These are phyloP conservation scores for Daphoenositta chrysoptera DNA, from an alignment of 2,113 vertebrate species.

Conservation along the genomic window DNA sequence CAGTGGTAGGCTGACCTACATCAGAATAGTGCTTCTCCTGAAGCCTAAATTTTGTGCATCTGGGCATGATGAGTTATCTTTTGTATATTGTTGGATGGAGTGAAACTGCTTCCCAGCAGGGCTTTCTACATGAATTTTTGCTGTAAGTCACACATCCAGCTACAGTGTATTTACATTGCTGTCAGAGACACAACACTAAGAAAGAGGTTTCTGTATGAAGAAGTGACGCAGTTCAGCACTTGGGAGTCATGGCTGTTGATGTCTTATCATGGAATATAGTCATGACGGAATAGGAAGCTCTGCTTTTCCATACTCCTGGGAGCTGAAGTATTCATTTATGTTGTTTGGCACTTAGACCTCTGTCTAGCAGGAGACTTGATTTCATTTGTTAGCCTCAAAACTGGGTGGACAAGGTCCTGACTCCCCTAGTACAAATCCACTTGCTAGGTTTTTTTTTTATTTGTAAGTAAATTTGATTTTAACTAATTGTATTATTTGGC, in stretches of 20 bases:
- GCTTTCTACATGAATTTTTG: neutral
- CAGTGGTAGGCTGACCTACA: neutral
- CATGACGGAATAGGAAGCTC: too few species aligned
- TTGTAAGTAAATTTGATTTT: too few species aligned
- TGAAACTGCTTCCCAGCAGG: neutral
- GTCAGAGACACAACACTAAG: neutral
- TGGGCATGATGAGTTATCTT: neutral
- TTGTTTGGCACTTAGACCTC: too few species aligned
- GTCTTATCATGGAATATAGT: neutral
- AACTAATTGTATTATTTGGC: too few species aligned
- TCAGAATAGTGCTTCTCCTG: neutral
- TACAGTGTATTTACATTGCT: neutral
- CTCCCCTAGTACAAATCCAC: too few species aligned
- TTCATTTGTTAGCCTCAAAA: too few species aligned
- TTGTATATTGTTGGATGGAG: neutral
- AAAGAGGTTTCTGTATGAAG: neutral
- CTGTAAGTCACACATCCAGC: neutral
- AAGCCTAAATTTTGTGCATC: neutral
- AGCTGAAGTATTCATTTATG: too few species aligned
- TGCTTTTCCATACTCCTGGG: too few species aligned
- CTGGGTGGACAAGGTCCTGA: too few species aligned
- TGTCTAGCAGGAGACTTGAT: too few species aligned
- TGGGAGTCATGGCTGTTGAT: neutral
- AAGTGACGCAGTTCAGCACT: neutral
- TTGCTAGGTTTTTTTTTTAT: too few species aligned